Evolutionary conservation across 2,797 vertebrate genomes (phyloP).

Genomic region (Anas bernieri): DNA sequence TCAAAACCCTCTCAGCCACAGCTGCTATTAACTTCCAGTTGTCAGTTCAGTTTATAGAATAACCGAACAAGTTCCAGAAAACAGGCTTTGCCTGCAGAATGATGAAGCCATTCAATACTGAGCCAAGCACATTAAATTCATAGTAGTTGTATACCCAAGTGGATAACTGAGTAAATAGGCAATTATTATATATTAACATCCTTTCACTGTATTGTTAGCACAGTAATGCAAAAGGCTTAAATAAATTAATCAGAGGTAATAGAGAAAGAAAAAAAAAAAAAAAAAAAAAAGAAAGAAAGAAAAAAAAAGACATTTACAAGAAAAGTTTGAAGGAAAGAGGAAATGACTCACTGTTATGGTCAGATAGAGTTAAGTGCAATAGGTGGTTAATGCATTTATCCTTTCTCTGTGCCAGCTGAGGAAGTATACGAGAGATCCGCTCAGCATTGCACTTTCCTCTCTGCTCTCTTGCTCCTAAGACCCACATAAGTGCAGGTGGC

Average conservation of each 20-base stretch:
- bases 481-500: background rate
- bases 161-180: background rate
- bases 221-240: background rate
- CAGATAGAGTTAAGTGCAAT: background rate
- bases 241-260: background rate
- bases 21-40: background rate
- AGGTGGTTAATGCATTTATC: background rate
- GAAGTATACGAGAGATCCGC: background rate
- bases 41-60: background rate
- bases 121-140: background rate
- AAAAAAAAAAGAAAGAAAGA: background rate
- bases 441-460: fast-evolving
- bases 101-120: background rate
- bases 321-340: background rate
- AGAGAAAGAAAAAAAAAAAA: background rate
- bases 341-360: background rate
- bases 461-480: background rate
- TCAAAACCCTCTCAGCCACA: background rate
- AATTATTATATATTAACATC: background rate
- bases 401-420: background rate
- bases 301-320: background rate
- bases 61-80: background rate
- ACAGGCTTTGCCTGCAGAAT: background rate
- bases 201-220: background rate
- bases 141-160: background rate